Evolutionary conservation across 1,140 invertebrate genomes (phyloP), one percentile per base, ranked within the genome.

Genomic region (Frieseomelitta varia): DNA sequence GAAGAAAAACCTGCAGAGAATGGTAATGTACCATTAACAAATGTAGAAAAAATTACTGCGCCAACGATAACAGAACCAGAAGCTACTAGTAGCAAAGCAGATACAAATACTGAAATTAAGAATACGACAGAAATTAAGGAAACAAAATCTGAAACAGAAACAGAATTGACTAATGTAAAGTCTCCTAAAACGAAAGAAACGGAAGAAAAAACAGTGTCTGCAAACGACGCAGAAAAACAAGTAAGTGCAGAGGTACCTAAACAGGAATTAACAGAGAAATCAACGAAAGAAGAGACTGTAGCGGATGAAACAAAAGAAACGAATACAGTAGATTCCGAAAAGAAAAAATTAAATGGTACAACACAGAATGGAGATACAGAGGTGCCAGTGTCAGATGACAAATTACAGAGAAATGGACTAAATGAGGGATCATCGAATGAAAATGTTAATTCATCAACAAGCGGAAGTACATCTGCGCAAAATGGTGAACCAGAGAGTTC

Each of bases 351-450:
- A 65, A 92, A 92, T 30, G 91, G 92, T 69, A 88, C 91, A 74
- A 89, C 91, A 69, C 88, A 92, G 75, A 92, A 92, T 34, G 90
- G 92, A 47, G 74, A 92, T 30, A 81, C 88, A 14, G 80, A 88
- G 69, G 80, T 76, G 76, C 81, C 77, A 67, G 88, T 87, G 87
- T 79, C 88, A 68, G 81, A 90, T 39, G 87, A 91, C 3, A 92
- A 92, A 74, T 89, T 91, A 30, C 93, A 93, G 55, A 92, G 88
- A 87, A 94, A 94, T 74, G 93, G 93, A 71, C 80, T 93, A 24
- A 91, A 90, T 55, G 91, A 91, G 47, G 89, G 90, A 14, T 72
- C 86, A 24, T 88, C 90, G 47, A 90, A 75, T 39, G 91, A 91
- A n/a, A 81, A 85, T 27, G 74, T 82, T 34, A 87, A 82, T 55